A percentile compares a stretch with the other conserved stretches of the same genome.
These are phyloP conservation scores for Nymphicus hollandicus DNA, from an alignment of 2,113 vertebrate species.

Conservation along the genomic window DNA sequence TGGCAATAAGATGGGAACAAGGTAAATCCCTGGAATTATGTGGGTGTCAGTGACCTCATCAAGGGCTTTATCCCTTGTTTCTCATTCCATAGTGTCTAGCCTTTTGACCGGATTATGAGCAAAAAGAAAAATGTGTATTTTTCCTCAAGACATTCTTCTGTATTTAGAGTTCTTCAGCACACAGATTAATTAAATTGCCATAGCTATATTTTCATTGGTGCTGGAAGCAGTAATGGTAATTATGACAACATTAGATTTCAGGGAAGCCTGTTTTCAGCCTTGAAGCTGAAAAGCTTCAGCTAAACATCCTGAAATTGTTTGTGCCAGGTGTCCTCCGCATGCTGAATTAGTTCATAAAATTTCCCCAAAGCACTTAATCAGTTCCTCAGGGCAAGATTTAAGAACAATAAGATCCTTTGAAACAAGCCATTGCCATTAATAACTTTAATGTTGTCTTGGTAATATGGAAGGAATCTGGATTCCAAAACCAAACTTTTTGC, in stretches of 20 bases:
- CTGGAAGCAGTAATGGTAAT: background rate
- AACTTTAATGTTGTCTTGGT: background rate
- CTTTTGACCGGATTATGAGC: background rate
- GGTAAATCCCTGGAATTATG: conserved; percentile 29
- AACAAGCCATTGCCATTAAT: background rate
- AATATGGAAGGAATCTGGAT: background rate
- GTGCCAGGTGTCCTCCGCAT: background rate
- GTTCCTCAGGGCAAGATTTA: background rate
- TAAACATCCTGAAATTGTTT: background rate
- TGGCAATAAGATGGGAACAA: background rate
- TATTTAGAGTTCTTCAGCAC: background rate
- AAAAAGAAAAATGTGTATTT: background rate
- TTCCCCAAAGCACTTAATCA: background rate
- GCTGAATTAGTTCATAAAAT: conserved; percentile 9
- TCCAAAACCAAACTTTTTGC: background rate
- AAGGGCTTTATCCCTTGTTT: conserved; percentile 1
- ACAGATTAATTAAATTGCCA: background rate
- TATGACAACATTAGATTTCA: background rate
- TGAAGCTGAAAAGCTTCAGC: background rate
- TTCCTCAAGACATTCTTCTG: background rate
- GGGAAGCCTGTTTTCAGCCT: background rate
- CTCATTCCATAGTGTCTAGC: background rate
- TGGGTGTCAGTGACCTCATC: background rate
- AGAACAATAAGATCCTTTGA: background rate
- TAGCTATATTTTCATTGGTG: background rate